Evolutionary conservation across 2,113 vertebrate species (phyloP).

Genomic region (Tetrao urogallus): DNA sequence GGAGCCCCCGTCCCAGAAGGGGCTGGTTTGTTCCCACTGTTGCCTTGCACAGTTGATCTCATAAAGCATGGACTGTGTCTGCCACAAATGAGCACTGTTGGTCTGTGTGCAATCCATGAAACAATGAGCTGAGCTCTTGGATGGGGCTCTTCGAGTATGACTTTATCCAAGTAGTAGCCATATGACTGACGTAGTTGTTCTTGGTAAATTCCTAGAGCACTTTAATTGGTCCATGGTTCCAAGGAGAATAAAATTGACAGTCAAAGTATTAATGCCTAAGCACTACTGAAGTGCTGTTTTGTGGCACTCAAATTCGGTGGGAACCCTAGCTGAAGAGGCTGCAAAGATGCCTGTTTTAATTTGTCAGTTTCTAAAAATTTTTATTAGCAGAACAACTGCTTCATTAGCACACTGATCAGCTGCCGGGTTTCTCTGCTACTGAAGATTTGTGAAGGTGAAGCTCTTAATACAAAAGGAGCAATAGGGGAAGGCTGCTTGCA

Average conservation of each 20-base stretch:
- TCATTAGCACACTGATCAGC: constrained; percentile 51
- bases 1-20: fast-evolving
- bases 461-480: constrained; percentile 45
- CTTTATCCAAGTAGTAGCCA: neutral
- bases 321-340: constrained; percentile 17
- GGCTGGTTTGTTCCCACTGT: fast-evolving
- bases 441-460: constrained; percentile 1
- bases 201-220: neutral
- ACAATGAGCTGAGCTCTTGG: fast-evolving
- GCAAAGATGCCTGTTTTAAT: neutral
- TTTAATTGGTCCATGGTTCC: neutral
- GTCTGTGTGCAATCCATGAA: fast-evolving
- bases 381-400: constrained; percentile 53
- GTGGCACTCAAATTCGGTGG: neutral
- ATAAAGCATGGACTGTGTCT: fast-evolving
- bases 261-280: neutral
- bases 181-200: neutral
- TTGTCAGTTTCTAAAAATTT: constrained; percentile 5
- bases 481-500: constrained; percentile 37
- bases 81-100: neutral
- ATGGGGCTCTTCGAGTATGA: neutral
- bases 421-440: neutral
- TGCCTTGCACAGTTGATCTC: fast-evolving
- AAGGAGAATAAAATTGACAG: neutral
- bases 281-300: neutral